A percentile compares a stretch with the other conserved stretches of the same genome.
phyloP scores from a whole-genome alignment of 2,113 vertebrate genomes.

The Dasyurus viverrinus region DNA sequence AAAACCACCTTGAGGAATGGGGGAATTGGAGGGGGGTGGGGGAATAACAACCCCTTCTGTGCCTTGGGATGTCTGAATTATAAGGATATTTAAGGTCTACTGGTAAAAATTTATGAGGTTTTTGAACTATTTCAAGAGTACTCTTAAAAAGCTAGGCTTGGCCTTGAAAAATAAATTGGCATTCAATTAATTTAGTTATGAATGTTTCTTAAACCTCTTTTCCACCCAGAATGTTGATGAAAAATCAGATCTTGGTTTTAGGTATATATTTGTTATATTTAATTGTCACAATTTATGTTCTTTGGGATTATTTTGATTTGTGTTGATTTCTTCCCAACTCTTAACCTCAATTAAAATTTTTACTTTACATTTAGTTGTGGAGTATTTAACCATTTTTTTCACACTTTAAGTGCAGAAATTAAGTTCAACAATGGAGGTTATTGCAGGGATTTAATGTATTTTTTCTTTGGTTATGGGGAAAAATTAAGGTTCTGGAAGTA shows the following conservation, averaged over 20 bases:
- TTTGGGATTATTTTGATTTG: constrained; percentile 31
- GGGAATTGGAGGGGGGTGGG: background rate
- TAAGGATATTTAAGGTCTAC: background rate
- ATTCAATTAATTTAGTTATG: constrained; percentile 26
- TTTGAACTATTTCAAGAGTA: constrained; percentile 28
- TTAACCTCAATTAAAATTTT: constrained; percentile 43
- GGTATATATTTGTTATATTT: constrained; percentile 75
- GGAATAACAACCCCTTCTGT: constrained; percentile 65
- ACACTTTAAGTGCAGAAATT: constrained; percentile 67
- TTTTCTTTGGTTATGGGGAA: constrained; percentile 35
- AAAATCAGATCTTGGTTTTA: constrained; percentile 65
- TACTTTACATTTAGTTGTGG: constrained; percentile 31
- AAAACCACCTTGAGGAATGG: background rate
- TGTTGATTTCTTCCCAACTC: constrained; percentile 56
- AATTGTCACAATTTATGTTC: constrained; percentile 59
- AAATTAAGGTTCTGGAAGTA: constrained; percentile 24
- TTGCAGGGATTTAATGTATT: background rate
- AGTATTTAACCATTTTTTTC: constrained; percentile 61
- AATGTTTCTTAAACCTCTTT: constrained; percentile 27
- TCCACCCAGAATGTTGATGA: constrained; percentile 37
- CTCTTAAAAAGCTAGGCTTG: background rate
- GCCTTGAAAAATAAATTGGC: background rate
- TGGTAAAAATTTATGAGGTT: background rate
- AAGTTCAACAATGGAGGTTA: constrained; percentile 6
- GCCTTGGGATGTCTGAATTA: constrained; percentile 66